phyloP scores from a whole-genome alignment of 1,140 invertebrate genomes.

The Aphaenogaster rudis region DNA sequence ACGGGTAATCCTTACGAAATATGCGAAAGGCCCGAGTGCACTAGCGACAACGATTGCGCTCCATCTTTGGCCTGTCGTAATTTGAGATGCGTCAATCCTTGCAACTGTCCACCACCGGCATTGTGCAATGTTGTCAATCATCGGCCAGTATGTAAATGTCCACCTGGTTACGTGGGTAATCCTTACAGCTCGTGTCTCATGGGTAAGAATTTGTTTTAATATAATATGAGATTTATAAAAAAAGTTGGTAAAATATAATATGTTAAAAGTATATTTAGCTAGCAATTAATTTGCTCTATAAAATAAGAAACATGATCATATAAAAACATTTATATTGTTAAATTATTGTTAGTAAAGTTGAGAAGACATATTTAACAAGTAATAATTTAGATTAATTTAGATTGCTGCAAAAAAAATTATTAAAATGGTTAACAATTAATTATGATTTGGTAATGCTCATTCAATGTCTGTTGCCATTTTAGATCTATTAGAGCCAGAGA shows the following conservation, averaged over 20 bases:
- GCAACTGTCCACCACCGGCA: slow-evolving; percentile 91
- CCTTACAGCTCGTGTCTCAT: slow-evolving; percentile 90
- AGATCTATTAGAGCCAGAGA: slow-evolving; percentile 87
- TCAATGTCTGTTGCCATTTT: slow-evolving; percentile 63
- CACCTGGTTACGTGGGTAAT: slow-evolving; percentile 93
- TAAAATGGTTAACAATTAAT: background rate
- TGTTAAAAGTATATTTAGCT: background rate
- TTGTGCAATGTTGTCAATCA: slow-evolving; percentile 93
- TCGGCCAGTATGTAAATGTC: slow-evolving; percentile 92
- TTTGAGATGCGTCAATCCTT: slow-evolving; percentile 93
- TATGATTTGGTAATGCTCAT: background rate
- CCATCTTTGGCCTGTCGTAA: slow-evolving; percentile 92
- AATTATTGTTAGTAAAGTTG: slow-evolving; percentile 8
- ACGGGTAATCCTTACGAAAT: slow-evolving; percentile 91
- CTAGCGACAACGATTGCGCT: slow-evolving; percentile 91
- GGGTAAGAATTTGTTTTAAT: slow-evolving; percentile 84
- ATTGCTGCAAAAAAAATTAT: background rate
- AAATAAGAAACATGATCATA: background rate
- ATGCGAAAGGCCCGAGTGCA: slow-evolving; percentile 94
- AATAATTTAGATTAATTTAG: background rate
- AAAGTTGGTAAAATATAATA: background rate
- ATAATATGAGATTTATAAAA: background rate
- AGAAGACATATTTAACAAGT: background rate
- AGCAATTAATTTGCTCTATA: background rate
- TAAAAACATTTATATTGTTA: slow-evolving; percentile 5